Evolutionary conservation across 2,888 invertebrate genomes (phyloP), one percentile per base, ranked within the genome.

Genomic region (Oegoconia quadripuncta): DNA sequence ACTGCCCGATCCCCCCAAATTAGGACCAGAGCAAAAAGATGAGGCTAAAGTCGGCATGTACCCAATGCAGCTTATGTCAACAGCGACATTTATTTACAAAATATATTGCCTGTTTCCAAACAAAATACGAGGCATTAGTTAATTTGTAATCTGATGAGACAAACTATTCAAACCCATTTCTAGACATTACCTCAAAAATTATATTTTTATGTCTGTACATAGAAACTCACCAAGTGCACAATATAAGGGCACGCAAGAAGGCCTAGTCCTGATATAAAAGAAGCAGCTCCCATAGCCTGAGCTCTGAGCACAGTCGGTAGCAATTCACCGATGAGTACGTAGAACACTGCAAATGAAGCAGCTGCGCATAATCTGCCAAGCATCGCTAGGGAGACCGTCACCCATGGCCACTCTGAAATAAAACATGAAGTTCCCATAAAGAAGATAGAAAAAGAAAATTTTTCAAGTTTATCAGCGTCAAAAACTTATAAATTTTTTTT

Each of bases 251-350:
- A 91, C 1, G 90, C 87, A 17, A 92, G 70, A 6, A 92, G 69
- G 0, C 91, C 91, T 15, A 91, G 69, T 1, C 91, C 91, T 1
- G 91, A 87, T 50, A 92, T 87, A 55, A 92, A 90, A 0, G 91
- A 91, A 0, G 91, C 89, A 18, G 91, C 88, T 0, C 91, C 91
- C 91, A 92, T 91, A 1, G 91, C 92, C 52, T 91, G 90, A 0
- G 91, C 90, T 26, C 92, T 73, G 27, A 92, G 62, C 6, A 91
- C 91, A 0, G 92, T 92, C 0, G 92, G 92, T 46, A 92, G 76
- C 3, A 92, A 67, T 58, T 93, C 92, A 0, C 92, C 92, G 2
- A 92, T 91, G 56, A 91, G 89, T 2, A 93, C 91, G 70, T 92
- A 93, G 69, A 92, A 91, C 1, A 92, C 91, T 0, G 91, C 90